Evolutionary conservation across 2,113 vertebrate species (phyloP).

Genomic region (Zosterops lateralis): DNA sequence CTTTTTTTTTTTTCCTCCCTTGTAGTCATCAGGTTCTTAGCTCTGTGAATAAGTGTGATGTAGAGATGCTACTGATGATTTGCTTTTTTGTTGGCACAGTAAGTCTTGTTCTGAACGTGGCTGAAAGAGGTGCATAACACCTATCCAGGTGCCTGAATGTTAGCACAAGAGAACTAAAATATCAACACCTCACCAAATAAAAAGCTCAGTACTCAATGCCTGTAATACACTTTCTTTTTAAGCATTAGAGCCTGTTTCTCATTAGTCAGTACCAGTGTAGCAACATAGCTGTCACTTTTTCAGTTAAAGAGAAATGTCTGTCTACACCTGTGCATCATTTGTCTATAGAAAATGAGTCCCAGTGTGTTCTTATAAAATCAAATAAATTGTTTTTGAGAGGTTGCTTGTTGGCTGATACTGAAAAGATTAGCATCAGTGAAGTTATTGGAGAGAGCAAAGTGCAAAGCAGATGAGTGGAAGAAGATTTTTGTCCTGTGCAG

Average conservation of each 20-base stretch:
- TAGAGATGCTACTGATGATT: not conserved
- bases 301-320: not conserved
- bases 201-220: not conserved
- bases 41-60: not conserved
- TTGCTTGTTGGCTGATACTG: not conserved
- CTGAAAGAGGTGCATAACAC: not conserved
- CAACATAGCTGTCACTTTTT: not conserved
- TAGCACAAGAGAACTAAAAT: not conserved
- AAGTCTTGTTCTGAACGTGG: not conserved
- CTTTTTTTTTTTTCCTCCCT: not conserved
- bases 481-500: not conserved
- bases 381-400: not conserved
- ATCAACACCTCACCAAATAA: not conserved
- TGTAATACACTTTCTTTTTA: not conserved
- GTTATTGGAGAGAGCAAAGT: not conserved
- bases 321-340: not conserved
- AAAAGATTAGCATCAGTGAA: not conserved
- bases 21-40: not conserved
- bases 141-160: not conserved
- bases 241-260: not conserved
- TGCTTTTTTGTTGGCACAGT: not conserved
- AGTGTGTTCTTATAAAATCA: not conserved
- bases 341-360: not conserved
- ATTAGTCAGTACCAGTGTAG: not conserved
- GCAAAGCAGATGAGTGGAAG: not conserved